Conservation (phyloP, 2,113 vertebrate genomes). For the Prunella himalayana region DNA sequence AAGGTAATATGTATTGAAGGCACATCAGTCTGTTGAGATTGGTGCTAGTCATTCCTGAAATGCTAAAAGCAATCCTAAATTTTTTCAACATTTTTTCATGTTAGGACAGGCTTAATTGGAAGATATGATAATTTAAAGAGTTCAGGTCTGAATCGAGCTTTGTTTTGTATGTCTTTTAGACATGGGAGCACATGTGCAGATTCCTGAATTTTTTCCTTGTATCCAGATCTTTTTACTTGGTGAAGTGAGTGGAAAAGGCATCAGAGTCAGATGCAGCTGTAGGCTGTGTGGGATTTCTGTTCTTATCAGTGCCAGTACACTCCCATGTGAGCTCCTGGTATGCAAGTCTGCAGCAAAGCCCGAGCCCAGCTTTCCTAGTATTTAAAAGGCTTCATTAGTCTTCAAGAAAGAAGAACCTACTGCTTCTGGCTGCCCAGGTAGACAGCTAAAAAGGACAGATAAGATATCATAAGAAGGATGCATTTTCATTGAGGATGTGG, state of each 20-base stretch:
- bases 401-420: background rate
- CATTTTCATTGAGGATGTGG: background rate
- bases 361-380: background rate
- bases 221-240: background rate
- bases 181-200: background rate
- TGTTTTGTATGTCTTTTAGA: background rate
- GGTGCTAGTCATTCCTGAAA: slow-evolving; percentile 64
- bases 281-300: background rate
- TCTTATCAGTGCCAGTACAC: background rate
- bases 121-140: slow-evolving; percentile 26
- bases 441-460: background rate
- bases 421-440: background rate
- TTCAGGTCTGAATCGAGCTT: slow-evolving; percentile 14
- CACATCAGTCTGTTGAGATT: slow-evolving; percentile 51
- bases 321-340: background rate
- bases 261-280: background rate
- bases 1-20: slow-evolving; percentile 65
- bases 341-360: background rate
- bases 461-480: background rate
- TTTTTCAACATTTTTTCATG: slow-evolving; percentile 22
- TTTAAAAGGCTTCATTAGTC: background rate
- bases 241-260: background rate
- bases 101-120: slow-evolving; percentile 1
- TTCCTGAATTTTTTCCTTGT: background rate
- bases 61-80: slow-evolving; percentile 42